phyloP scores from a whole-genome alignment of 2,888 invertebrate genomes.

The Nesidiocoris tenuis region DNA sequence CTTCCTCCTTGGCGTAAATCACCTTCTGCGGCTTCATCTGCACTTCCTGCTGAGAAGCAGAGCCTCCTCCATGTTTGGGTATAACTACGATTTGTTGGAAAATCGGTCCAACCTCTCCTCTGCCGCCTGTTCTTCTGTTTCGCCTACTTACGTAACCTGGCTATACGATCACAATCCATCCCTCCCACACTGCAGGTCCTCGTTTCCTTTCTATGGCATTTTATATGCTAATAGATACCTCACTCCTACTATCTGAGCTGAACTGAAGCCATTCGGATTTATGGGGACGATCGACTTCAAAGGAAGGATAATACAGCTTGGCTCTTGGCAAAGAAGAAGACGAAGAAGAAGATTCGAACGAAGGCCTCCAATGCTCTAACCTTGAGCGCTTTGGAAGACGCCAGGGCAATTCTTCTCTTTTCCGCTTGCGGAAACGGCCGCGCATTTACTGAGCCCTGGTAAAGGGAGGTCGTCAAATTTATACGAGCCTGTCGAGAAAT shows the following conservation, averaged over 20 bases:
- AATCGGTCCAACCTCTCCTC: neutral
- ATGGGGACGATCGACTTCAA: constrained; percentile 16
- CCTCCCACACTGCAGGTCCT: neutral
- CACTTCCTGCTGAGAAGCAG: too few relatives aligned
- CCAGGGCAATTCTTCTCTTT: neutral
- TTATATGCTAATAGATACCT: constrained; percentile 32
- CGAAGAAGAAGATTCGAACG: neutral
- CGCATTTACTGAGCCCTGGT: neutral
- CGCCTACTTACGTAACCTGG: neutral
- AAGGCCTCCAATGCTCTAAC: neutral
- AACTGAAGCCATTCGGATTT: constrained; percentile 4
- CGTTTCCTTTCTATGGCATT: neutral
- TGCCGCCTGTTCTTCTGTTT: neutral
- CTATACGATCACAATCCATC: neutral
- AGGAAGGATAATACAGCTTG: constrained; percentile 1
- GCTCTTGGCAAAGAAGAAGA: neutral
- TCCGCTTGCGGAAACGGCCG: neutral
- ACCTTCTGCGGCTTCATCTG: too few relatives aligned
- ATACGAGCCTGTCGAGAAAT: neutral
- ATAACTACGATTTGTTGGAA: neutral
- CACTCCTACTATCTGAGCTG: constrained; percentile 18
- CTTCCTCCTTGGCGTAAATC: too few relatives aligned
- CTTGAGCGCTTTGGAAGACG: neutral
- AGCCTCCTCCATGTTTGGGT: neutral
- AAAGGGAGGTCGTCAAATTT: neutral